phyloP scores from a whole-genome alignment of 2,113 vertebrate genomes.

The Symphodus melops region DNA sequence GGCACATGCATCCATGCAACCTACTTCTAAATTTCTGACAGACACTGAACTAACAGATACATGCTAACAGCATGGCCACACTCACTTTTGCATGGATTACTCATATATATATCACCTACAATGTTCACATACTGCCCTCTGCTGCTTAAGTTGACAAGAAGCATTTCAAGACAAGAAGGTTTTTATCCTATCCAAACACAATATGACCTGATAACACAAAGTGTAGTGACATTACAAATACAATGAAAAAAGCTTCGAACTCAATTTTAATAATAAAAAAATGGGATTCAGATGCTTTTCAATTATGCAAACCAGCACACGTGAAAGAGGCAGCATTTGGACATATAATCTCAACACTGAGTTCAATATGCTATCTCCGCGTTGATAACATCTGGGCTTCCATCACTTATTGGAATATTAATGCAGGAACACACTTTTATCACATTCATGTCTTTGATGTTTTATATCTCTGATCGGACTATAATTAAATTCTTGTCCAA shows the following conservation, averaged over 20 bases:
- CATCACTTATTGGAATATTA: conserved; percentile 33
- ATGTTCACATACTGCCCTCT: conserved; percentile 71
- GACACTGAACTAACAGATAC: conserved; percentile 6
- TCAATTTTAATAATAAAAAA: neutral
- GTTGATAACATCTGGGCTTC: conserved; percentile 24
- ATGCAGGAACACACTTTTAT: conserved; percentile 4
- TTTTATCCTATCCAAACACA: neutral
- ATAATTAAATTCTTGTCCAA: conserved; percentile 29
- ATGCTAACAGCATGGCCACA: conserved; percentile 13
- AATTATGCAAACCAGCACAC: neutral
- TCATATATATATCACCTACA: neutral
- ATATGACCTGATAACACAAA: neutral
- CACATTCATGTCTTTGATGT: conserved; percentile 26
- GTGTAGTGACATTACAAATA: neutral
- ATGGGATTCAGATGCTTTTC: neutral
- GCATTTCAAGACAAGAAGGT: neutral
- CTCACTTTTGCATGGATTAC: neutral
- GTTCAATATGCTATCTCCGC: conserved; percentile 6
- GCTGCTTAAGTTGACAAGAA: conserved; percentile 40
- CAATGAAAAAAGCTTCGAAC: neutral
- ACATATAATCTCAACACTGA: conserved; percentile 25
- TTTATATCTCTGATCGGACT: conserved; percentile 24
- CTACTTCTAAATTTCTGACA: conserved; percentile 70
- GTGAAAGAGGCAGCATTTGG: conserved; percentile 1
- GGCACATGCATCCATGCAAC: conserved; percentile 38